Evolutionary conservation across 2,888 invertebrate species (phyloP), one percentile per base, ranked within the genome.

Genomic region (Colletes collaris): DNA sequence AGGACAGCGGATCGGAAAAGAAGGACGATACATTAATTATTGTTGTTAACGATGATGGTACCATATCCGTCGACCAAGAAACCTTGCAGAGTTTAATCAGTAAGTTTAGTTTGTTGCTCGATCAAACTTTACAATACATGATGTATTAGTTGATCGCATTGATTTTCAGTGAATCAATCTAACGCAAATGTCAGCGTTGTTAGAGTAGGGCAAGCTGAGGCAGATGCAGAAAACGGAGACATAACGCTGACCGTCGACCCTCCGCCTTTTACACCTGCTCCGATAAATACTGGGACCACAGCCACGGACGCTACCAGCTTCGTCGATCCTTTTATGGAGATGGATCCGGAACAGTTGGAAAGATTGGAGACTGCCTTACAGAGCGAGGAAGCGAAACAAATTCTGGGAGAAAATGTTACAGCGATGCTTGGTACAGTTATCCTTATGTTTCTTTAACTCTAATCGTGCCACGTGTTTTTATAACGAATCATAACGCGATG

Each of bases 1-100:
- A 90, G 74, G 90, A 89, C 66, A 90, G 88, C 64, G 85, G 76
- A 67, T 82, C 87, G 7, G 90, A 90, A 65, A 92, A 92, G 91
- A 96, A 96, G 93, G 95, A 95, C 93, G 96, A 96, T 91, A 95
- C 96, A 90, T 95, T 98, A 92, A 96, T 97, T 89, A 96, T 98
- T 92, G 96, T 97, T 92, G 97, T 97, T 92, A 96, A 96, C 92
- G 97, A 97, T 93, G 97, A 97, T 95, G 97, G 97, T 88, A 96
- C 96, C 79, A 94, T 98, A 82, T 96, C 96, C 79, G 96, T 97
- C 56, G 97, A 97, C 93, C 96, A 96, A 91, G 96, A 96, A 89
- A 96, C 96, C 86, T 95, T 97, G 80, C 96, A 97, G 89, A 96
- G 95, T 88, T 94, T 97, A 84, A 95, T 97, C 93, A 96, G 97